These are phyloP conservation scores for Notothenia coriiceps DNA, from an alignment of 2,113 vertebrate genomes.

Conservation along the genomic window DNA sequence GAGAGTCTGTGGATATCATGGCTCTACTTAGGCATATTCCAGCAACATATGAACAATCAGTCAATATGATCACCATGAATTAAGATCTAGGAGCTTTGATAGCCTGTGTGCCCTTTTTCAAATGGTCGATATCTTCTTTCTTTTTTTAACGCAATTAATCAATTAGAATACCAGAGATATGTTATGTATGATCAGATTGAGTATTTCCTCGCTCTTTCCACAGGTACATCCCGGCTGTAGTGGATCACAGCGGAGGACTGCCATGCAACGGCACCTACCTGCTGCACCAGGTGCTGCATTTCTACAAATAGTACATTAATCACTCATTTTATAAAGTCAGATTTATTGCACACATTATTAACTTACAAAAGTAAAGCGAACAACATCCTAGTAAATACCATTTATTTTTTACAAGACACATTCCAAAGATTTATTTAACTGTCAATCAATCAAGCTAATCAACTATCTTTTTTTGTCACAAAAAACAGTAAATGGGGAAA, in stretches of 20 bases:
- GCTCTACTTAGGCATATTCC: not conserved
- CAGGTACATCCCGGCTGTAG: conserved; percentile 98
- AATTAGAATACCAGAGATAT: not conserved
- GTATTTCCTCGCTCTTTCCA: not conserved
- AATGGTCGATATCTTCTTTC: too few species aligned
- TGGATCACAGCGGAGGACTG: conserved; percentile 93
- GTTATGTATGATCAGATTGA: not conserved
- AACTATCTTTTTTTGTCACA: too few species aligned
- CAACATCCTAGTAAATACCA: not conserved
- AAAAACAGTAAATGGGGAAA: too few species aligned
- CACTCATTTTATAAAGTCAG: not conserved
- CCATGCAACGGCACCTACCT: conserved; percentile 96
- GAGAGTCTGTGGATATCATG: not conserved
- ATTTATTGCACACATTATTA: not conserved
- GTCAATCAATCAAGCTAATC: too few species aligned
- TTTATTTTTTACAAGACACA: not conserved
- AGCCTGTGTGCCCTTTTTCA: too few species aligned
- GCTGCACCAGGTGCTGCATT: conserved; percentile 93
- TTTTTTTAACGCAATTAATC: not conserved
- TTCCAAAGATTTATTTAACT: not conserved
- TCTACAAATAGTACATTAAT: not conserved
- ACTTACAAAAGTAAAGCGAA: not conserved
- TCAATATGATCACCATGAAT: not conserved
- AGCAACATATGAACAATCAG: not conserved
- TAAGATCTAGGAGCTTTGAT: too few species aligned